These are phyloP conservation scores for Pipistrellus pipistrellus DNA, from an alignment of 2,797 vertebrate genomes.

Conservation along the genomic window DNA sequence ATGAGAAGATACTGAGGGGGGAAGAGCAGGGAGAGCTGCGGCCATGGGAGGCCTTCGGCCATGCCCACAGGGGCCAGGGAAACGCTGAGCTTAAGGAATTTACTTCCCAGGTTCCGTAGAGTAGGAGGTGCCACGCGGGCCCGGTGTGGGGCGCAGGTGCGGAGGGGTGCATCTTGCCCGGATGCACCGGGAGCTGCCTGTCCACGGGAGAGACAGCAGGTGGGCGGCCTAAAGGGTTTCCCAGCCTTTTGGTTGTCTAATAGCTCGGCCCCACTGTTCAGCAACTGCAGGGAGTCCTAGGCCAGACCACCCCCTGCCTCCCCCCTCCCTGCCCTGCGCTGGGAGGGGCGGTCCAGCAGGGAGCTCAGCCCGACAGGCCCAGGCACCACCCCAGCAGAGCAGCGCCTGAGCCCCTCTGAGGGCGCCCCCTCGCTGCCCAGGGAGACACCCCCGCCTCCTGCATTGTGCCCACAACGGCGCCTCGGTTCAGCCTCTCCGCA, in stretches of 20 bases:
- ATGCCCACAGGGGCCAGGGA: too few species aligned
- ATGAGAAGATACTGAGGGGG: neutral
- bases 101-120: too few species aligned
- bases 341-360: too few species aligned
- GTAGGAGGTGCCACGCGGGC: too few species aligned
- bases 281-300: neutral
- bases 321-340: too few species aligned
- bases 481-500: neutral
- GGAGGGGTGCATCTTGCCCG: too few species aligned
- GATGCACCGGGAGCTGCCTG: too few species aligned
- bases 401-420: neutral
- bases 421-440: neutral
- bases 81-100: too few species aligned
- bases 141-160: too few species aligned
- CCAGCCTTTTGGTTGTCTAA: neutral
- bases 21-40: neutral
- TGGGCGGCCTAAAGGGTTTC: neutral
- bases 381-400: neutral
- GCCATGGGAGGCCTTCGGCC: too few species aligned
- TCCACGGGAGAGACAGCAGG: too few species aligned
- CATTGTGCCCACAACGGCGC: neutral
- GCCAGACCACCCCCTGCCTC: neutral
- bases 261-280: neutral
- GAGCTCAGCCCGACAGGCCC: neutral
- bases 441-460: neutral